Percentiles rank a stretch among this genome's conserved stretches.
These are phyloP conservation scores for Pantherophis alleghaniensis DNA, from an alignment of 2,797 vertebrate genomes.

Conservation along the genomic window DNA sequence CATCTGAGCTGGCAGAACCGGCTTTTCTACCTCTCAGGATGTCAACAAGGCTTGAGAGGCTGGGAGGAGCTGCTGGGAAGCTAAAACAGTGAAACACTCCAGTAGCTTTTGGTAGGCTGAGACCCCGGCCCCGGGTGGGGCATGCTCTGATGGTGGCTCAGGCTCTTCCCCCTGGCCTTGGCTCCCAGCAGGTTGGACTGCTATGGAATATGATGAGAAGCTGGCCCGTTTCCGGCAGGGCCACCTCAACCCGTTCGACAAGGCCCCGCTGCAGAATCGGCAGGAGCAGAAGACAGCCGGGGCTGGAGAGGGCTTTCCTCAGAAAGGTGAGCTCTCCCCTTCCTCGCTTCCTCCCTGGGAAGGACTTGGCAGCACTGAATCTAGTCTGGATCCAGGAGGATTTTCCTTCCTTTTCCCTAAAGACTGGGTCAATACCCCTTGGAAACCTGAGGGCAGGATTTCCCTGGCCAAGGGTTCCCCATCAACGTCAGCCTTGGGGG, in stretches of 20 bases:
- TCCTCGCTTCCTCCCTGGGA: not conserved
- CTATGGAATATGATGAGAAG: slow-evolving; percentile 92
- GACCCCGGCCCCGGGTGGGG: too few relatives aligned
- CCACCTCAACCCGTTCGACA: slow-evolving; percentile 95
- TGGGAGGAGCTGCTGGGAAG: not conserved
- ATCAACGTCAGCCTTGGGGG: not conserved
- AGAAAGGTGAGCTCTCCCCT: slow-evolving; percentile 71
- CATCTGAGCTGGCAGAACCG: not conserved
- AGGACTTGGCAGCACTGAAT: not conserved
- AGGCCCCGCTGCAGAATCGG: slow-evolving; percentile 50
- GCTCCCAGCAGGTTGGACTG: slow-evolving; percentile 59
- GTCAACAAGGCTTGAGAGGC: not conserved
- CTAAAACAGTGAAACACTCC: too few relatives aligned
- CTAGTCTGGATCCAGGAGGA: not conserved
- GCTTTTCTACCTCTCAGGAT: not conserved
- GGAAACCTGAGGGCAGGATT: not conserved
- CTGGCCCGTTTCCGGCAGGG: slow-evolving; percentile 91
- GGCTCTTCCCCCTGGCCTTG: not conserved
- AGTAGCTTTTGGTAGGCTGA: not conserved
- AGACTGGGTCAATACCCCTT: not conserved
- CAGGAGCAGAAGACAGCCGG: slow-evolving; percentile 67
- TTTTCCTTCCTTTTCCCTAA: not conserved
- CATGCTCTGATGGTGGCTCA: not conserved
- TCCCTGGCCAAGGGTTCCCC: not conserved
- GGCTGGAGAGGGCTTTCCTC: slow-evolving; percentile 60